Conservation (phyloP, 2,888 invertebrate species). For the Nematopogon swammerdamellus region DNA sequence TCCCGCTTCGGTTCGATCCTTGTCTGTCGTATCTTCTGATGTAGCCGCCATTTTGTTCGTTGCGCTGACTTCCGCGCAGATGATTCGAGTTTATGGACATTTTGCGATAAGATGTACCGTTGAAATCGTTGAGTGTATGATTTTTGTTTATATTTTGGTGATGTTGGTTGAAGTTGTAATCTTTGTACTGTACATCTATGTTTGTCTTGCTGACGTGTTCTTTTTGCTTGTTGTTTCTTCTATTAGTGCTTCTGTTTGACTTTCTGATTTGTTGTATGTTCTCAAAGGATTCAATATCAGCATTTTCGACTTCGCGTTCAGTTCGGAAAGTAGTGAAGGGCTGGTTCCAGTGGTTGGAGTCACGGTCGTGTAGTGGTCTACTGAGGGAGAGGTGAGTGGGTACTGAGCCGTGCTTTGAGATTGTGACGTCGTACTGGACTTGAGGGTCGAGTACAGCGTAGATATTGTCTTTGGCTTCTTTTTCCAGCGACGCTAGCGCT, state of each 20-base stretch:
- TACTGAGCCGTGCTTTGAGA: slow-evolving; percentile 51
- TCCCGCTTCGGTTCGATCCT: slow-evolving; percentile 7
- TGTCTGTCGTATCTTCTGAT: neutral
- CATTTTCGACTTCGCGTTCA: slow-evolving; percentile 31
- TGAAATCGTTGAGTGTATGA: slow-evolving; percentile 23
- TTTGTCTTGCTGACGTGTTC: slow-evolving; percentile 32
- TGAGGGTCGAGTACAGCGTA: slow-evolving; percentile 54
- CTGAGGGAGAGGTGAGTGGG: slow-evolving; percentile 51
- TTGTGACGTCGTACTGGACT: slow-evolving; percentile 53
- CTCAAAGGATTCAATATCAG: slow-evolving; percentile 28
- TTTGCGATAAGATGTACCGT: slow-evolving; percentile 23
- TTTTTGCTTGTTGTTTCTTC: slow-evolving; percentile 18
- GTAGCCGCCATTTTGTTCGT: slow-evolving; percentile 7
- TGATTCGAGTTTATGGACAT: slow-evolving; percentile 34
- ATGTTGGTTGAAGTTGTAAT: slow-evolving; percentile 30
- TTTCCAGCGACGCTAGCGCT: slow-evolving; percentile 46
- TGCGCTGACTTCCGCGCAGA: slow-evolving; percentile 11
- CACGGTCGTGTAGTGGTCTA: slow-evolving; percentile 48
- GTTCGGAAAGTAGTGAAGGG: slow-evolving; percentile 29
- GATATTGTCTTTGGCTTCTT: slow-evolving; percentile 55
- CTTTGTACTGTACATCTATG: slow-evolving; percentile 40
- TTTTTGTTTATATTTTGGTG: slow-evolving; percentile 14
- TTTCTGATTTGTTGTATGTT: slow-evolving; percentile 11
- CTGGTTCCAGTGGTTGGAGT: slow-evolving; percentile 36
- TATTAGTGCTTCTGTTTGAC: slow-evolving; percentile 30